Evolutionary conservation across 2,113 vertebrate species (phyloP).

Genomic region (Daubentonia madagascariensis): DNA sequence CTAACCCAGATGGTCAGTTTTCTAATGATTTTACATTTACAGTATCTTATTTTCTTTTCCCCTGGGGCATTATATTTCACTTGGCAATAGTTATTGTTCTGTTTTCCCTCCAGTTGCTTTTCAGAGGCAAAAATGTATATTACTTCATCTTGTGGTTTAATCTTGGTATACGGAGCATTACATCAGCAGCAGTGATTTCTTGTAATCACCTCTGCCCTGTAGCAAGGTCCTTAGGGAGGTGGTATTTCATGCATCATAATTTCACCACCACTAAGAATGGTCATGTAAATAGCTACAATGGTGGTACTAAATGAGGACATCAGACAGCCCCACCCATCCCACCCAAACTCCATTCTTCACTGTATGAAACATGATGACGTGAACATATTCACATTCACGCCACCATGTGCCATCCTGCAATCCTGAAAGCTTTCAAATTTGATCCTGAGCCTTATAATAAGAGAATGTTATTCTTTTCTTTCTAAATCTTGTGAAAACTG

Average conservation of each 20-base stretch:
- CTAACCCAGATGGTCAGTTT: constrained; percentile 64
- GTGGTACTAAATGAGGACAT: constrained; percentile 21
- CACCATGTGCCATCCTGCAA: background rate
- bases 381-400: background rate
- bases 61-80: constrained; percentile 63
- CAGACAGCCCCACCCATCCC: background rate
- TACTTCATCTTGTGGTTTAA: constrained; percentile 67
- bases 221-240: constrained; percentile 12
- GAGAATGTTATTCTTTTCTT: constrained; percentile 3
- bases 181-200: constrained; percentile 19
- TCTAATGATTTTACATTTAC: constrained; percentile 50
- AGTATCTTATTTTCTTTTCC: constrained; percentile 32
- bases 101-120: constrained; percentile 53
- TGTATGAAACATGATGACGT: background rate
- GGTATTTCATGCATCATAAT: constrained; percentile 7
- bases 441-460: background rate
- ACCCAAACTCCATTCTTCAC: background rate
- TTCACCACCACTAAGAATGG: constrained; percentile 12
- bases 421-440: background rate
- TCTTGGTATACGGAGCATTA: background rate
- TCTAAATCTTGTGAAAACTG: background rate
- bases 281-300: constrained; percentile 34
- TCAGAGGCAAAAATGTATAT: constrained; percentile 58
- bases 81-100: constrained; percentile 47
- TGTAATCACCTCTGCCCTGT: constrained; percentile 47